Conservation (phyloP, 2,113 vertebrate genomes). For the Pseudopodoces humilis region DNA sequence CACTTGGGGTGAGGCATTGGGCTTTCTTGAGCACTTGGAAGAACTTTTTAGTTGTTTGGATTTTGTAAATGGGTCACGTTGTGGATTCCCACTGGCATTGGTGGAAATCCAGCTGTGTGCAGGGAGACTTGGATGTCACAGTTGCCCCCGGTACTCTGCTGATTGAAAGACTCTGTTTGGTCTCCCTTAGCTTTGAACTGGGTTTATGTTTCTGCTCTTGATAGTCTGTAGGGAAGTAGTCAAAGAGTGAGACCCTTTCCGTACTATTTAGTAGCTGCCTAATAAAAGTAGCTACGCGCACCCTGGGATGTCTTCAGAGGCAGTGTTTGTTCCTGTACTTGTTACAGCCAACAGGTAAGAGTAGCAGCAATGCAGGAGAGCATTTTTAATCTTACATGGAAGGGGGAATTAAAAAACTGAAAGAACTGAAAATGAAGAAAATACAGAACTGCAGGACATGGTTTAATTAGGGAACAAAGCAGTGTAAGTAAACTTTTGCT, state of each 20-base stretch:
- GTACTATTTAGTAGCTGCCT: neutral
- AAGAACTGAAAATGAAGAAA: neutral
- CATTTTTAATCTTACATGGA: neutral
- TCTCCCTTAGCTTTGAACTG: neutral
- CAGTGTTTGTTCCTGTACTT: neutral
- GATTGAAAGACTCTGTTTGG: neutral
- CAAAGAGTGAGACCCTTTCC: neutral
- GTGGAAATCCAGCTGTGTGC: neutral
- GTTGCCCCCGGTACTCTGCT: neutral
- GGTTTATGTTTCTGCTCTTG: neutral
- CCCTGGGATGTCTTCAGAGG: neutral
- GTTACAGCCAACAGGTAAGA: neutral
- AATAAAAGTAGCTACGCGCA: neutral
- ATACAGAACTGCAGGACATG: neutral
- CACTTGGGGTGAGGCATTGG: neutral
- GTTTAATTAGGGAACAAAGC: neutral
- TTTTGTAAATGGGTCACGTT: fast-evolving
- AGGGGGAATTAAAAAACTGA: neutral
- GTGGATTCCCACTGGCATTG: neutral
- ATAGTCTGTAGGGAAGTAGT: neutral
- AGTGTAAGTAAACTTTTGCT: neutral
- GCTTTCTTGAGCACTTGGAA: neutral
- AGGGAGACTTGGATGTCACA: neutral
- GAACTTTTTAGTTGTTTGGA: neutral
- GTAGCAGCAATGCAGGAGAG: neutral